Conservation (phyloP, 2,113 vertebrate genomes). For the Myotis lucifugus region DNA sequence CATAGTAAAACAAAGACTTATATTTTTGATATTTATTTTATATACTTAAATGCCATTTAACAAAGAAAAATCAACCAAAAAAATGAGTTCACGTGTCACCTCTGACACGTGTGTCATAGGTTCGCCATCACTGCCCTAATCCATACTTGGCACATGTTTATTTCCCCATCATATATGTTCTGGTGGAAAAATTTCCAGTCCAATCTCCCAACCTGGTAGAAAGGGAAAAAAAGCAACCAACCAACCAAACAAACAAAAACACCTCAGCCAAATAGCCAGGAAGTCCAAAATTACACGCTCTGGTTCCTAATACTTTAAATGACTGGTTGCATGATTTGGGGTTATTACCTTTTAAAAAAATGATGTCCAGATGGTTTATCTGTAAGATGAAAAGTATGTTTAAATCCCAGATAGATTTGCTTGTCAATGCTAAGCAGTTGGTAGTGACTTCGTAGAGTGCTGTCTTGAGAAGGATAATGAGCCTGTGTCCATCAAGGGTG, state of each 20-base stretch:
- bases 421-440: neutral
- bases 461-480: neutral
- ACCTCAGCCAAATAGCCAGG: neutral
- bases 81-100: too few species aligned
- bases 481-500: neutral
- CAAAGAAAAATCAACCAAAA: too few species aligned
- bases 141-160: neutral
- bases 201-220: neutral
- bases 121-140: neutral
- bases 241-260: neutral
- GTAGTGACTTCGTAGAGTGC: neutral
- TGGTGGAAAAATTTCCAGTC: neutral
- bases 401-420: neutral
- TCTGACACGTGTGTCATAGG: too few species aligned
- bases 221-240: neutral
- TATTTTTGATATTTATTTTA: too few species aligned
- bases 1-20: too few species aligned
- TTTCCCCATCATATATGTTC: neutral
- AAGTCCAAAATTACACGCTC: neutral
- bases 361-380: neutral
- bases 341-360: neutral
- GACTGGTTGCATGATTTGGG: neutral
- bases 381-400: neutral
- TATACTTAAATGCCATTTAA: too few species aligned
- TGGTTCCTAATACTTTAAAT: neutral